Evolutionary conservation across 1,140 invertebrate genomes (phyloP), one percentile per base, ranked within the genome.

Genomic region (Zophobas morio): DNA sequence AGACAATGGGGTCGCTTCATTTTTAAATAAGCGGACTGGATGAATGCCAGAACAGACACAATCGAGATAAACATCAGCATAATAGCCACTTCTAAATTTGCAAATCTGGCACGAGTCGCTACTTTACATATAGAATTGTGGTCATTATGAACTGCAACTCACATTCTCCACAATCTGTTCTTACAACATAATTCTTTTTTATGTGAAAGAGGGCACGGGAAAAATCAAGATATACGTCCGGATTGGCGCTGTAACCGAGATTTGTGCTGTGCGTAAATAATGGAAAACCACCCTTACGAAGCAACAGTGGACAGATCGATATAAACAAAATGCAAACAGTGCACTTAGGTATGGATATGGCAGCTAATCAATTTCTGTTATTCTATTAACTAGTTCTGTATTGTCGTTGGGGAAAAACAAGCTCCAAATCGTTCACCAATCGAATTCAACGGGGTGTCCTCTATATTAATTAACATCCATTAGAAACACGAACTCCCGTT

Each of bases 31-130:
- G 36, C 33, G 56, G 53, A 60, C 56, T 60, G 56, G 56, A 60
- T 37, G n/a, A 35, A 35, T 37, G 56, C 56, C 56, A 60, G 6
- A 8, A 60, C 33, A 39, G 56, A 60, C 56, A 60, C 56, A 60
- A 60, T 60, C 56, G 56, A 32, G 56, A 60, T 60, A 60, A 60
- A 60, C 56, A 60, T 60, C 56, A 60, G 56, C 56, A 60, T 60
- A 60, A 60, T 60, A 36, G 36, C 56, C 56, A 60, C 56, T 60
- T 60, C 56, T 60, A 60, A 60, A 60, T 60, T 60, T 60, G 56
- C 56, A 39, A 60, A 60, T 2, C 56, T 60, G 56, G 56, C 56
- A 60, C 34, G 34, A 36, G 56, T 39, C 56, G 35, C 56, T 1
- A 34, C n/a, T 60, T 60, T 60, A 60, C 56, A 60, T 60, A 60